Evolutionary conservation across 2,113 vertebrate species (phyloP).

Genomic region (Phalacrocorax brasilianus): DNA sequence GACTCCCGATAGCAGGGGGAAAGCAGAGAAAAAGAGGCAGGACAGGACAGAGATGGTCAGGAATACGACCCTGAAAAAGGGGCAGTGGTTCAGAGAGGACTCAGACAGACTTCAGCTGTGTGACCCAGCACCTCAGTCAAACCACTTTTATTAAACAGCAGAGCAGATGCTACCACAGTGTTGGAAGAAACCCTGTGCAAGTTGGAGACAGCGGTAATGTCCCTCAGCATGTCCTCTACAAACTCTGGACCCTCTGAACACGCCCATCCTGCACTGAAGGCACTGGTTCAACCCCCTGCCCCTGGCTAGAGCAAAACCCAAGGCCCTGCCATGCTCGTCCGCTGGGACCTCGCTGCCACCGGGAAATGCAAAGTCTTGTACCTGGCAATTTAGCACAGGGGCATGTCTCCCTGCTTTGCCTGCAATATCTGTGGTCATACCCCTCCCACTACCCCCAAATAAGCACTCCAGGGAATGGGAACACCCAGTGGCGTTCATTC

Average conservation of each 20-base stretch:
- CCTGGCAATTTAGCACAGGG: neutral
- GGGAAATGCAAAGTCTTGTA: neutral
- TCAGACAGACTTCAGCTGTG: neutral
- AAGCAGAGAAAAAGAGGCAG: neutral
- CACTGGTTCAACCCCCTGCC: neutral
- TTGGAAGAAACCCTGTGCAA: neutral
- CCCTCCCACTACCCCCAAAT: neutral
- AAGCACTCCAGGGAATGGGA: neutral
- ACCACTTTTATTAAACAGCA: neutral
- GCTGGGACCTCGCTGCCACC: neutral
- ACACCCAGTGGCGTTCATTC: neutral
- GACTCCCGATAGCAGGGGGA: neutral
- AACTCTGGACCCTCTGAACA: neutral
- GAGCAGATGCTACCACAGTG: neutral
- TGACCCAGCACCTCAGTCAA: neutral
- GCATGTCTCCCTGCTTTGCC: neutral
- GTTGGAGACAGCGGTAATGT: neutral
- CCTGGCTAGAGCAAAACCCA: neutral
- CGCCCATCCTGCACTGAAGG: neutral
- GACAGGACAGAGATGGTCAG: neutral
- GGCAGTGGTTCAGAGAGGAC: neutral
- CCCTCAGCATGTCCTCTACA: neutral
- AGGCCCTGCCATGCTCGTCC: neutral
- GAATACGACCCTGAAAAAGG: neutral
- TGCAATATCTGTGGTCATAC: neutral